These are phyloP conservation scores for Anastatus disparis DNA, from an alignment of 1,140 invertebrate species.

Conservation along the genomic window DNA sequence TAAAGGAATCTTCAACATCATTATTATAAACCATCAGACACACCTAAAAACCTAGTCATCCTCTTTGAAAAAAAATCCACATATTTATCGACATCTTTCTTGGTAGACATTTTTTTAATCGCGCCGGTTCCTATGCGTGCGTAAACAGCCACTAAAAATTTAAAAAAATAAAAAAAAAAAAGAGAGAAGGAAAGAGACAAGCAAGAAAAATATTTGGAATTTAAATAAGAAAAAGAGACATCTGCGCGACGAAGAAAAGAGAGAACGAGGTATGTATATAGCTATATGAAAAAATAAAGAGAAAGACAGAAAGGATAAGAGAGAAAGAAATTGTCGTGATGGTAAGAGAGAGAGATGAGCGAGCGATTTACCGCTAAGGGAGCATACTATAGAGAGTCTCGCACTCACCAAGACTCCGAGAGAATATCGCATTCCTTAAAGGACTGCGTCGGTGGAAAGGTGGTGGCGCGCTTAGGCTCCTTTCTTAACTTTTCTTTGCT, in stretches of 20 bases:
- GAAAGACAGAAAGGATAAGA: background rate
- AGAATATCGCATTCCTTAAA: slow-evolving; percentile 37
- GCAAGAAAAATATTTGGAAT: slow-evolving; percentile 31
- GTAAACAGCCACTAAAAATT: slow-evolving; percentile 6
- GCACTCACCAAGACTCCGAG: slow-evolving; percentile 15
- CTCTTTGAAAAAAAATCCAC: no score
- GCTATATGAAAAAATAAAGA: no score
- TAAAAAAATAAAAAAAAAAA: background rate
- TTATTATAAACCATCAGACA: no score
- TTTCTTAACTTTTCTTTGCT: background rate
- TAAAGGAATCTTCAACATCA: no score
- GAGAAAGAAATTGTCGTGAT: slow-evolving; percentile 33
- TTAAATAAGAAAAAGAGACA: slow-evolving; percentile 23
- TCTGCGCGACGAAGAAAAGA: background rate
- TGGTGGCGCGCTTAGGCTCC: slow-evolving; percentile 16
- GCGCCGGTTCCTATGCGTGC: slow-evolving; percentile 6
- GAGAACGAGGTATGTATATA: background rate
- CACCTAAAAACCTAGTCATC: no score
- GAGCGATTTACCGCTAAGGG: slow-evolving; percentile 38
- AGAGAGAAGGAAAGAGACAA: slow-evolving; percentile 1
- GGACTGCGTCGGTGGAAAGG: slow-evolving; percentile 28
- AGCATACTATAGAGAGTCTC: background rate
- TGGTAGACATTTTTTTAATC: slow-evolving; percentile 7
- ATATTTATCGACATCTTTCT: no score
- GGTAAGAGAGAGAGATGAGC: slow-evolving; percentile 17